Base-by-base conservation (phyloP, 1,140 invertebrate species). In the Drosophila varians region DNA sequence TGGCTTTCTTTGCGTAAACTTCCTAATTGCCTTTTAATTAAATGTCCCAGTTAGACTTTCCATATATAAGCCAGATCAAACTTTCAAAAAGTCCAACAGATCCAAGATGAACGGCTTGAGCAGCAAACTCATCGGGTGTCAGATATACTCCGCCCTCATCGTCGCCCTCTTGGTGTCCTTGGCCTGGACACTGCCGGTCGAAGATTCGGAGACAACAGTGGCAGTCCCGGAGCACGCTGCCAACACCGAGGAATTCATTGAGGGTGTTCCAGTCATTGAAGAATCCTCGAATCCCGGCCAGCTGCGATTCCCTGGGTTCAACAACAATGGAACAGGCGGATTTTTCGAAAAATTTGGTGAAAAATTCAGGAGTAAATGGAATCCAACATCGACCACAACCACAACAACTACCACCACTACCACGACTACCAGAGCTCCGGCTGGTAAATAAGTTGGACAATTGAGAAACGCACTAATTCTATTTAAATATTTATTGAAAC, bases 11-110 rank as follows among this genome's bases (percentile, higher is more conserved):
- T 42, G 19, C 47, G 7, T 18, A 2, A 47, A 31, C 42, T 54
- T 73, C 34, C 69, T 73, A 73, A 73, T 73, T 73, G 42, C 4
- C 26, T 43, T 72, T 26, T 40, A 51, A 45, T 26, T 14, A 62
- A 62, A 45, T 73, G 69, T 48, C 31, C 25, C 68, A 61, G 12
- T 72, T 72, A 9, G 3, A 36, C 14, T 28, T 31, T 43, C 26
- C 18, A 31, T 73, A 73, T 73, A 73, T 28, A 73, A 72, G 16
- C 19, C 31, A 12, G 16, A 21, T 12, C 43, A 3, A 14, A 7
- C 11, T 28, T 26, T 6, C 18, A n/a, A 14, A 34, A 52, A 64
- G 9, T 16, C 36, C 26, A 23, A 34, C 26, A 43, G 34, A 34
- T 14, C 1, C 5, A 54, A 62, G 45, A 73, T 73, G 69, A 48